Percentiles rank a stretch among this genome's conserved stretches.
Conservation (phyloP, 2,888 invertebrate species). For the Cephus rjabovi region DNA sequence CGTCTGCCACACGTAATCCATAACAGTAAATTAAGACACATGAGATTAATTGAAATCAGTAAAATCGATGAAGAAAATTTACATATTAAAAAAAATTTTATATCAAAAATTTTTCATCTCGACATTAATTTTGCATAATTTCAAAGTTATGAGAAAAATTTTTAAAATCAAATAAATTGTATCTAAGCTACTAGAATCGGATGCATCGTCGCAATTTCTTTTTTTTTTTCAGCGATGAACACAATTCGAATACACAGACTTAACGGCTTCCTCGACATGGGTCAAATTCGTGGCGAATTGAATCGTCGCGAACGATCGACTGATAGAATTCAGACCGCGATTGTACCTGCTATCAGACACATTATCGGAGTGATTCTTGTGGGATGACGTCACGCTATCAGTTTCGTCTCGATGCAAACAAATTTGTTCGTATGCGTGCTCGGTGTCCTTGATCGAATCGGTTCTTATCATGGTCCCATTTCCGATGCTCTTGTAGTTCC, state of each 20-base stretch:
- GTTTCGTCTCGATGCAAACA: slow-evolving; percentile 54
- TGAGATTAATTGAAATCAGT: neutral
- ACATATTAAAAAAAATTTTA: neutral
- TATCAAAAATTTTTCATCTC: neutral
- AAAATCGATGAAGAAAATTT: neutral
- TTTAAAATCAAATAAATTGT: too few relatives aligned
- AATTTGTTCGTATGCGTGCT: slow-evolving; percentile 65
- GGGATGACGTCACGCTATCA: slow-evolving; percentile 45
- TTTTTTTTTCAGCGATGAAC: neutral
- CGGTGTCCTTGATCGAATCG: slow-evolving; percentile 53
- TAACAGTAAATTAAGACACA: neutral
- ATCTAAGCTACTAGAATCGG: neutral
- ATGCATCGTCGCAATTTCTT: neutral
- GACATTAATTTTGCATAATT: neutral
- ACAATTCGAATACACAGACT: neutral
- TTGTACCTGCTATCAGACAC: slow-evolving; percentile 53
- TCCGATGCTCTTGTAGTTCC: slow-evolving; percentile 44
- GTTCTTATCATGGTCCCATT: slow-evolving; percentile 56
- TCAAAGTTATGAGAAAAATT: neutral
- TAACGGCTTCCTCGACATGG: neutral
- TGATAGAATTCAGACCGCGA: neutral
- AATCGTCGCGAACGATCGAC: neutral
- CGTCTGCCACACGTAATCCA: neutral
- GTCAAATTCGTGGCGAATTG: neutral
- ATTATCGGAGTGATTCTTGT: slow-evolving; percentile 53